Evolutionary conservation across 2,888 invertebrate species (phyloP), one percentile per base, ranked within the genome.

Genomic region (Torymus auratus): DNA sequence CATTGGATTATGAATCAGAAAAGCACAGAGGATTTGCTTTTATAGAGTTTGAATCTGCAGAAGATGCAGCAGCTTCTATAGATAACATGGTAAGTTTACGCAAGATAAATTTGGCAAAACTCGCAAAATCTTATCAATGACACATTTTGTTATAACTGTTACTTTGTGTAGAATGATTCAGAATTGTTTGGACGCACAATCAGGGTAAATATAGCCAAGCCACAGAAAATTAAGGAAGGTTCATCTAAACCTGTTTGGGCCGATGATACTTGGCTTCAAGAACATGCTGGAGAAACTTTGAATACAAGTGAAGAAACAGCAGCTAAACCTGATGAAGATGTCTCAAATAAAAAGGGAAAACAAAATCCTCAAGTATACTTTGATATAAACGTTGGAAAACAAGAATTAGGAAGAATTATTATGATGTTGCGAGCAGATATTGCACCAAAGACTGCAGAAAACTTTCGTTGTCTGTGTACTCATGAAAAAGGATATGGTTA

Each of bases 11-110:
- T 92, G 98, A 99, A 91, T 95, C 96, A 75, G 98, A 99, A 89
- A 98, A 98, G 88, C 99, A 99, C 89, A 93, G 99, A 88, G 99
- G 99, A n/a, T 99, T 99, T 92, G 98, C 99, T 0, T 99, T 99
- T 90, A 96, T 99, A 84, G 99, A 99, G 92, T 99, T 98, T 92
- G 99, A 99, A 92, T 94, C 95, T 84, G 96, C 97, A 11, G 99
- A 99, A 92, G 99, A 99, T 94, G 99, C 99, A n/a, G 96, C 97
- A 12, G 97, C 98, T 53, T 99, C 99, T 67, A 99, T 99, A 86
- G 99, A 99, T 91, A 99, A 99, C 88, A 99, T 99, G 99, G 97
- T 97, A 91, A 88, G 90, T 56, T 79, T 67, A 58, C 14, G n/a
- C 28, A 58, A 62, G 56, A 73, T 69, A 69, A 69, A 15, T 74